Percentiles rank a stretch among this genome's conserved stretches.
Evolutionary conservation across 2,113 vertebrate species (phyloP).

Genomic region (Engystomops pustulosus): DNA sequence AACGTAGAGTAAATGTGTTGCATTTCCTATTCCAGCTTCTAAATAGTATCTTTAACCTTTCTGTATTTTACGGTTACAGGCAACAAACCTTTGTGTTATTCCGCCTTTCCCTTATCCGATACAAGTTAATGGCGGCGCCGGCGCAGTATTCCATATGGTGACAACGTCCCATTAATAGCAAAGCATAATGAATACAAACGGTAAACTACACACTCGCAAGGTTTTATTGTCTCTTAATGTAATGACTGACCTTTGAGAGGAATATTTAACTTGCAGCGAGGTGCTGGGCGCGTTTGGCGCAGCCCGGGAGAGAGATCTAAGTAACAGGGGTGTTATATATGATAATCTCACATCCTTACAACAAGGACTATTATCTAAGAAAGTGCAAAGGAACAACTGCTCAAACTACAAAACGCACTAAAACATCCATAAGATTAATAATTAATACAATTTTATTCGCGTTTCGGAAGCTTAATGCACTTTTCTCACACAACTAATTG

Average conservation of each 20-base stretch:
- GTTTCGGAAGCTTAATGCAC: background rate
- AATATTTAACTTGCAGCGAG: constrained; percentile 55
- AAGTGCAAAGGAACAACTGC: background rate
- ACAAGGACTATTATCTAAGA: constrained; percentile 15
- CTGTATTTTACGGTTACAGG: constrained; percentile 49
- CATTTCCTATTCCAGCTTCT: constrained; percentile 30
- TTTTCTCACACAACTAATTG: constrained; percentile 18
- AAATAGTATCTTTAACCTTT: constrained; percentile 60
- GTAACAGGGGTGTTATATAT: constrained; percentile 12
- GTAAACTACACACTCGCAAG: constrained; percentile 55
- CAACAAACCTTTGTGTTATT: constrained; percentile 54
- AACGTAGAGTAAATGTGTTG: background rate
- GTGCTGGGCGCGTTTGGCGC: constrained; percentile 13
- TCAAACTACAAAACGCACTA: background rate
- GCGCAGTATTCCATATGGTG: constrained; percentile 53
- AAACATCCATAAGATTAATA: constrained; percentile 6
- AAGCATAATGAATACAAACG: constrained; percentile 53
- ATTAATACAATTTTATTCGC: background rate
- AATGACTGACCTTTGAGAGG: constrained; percentile 57
- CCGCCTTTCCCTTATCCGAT: constrained; percentile 29
- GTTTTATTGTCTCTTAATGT: constrained; percentile 58
- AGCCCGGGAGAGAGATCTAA: background rate
- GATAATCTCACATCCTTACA: background rate
- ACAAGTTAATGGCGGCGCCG: constrained; percentile 28
- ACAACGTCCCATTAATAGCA: constrained; percentile 55